These are phyloP conservation scores for Protodeltote pygarga DNA, from an alignment of 2,888 invertebrate species.

Conservation along the genomic window DNA sequence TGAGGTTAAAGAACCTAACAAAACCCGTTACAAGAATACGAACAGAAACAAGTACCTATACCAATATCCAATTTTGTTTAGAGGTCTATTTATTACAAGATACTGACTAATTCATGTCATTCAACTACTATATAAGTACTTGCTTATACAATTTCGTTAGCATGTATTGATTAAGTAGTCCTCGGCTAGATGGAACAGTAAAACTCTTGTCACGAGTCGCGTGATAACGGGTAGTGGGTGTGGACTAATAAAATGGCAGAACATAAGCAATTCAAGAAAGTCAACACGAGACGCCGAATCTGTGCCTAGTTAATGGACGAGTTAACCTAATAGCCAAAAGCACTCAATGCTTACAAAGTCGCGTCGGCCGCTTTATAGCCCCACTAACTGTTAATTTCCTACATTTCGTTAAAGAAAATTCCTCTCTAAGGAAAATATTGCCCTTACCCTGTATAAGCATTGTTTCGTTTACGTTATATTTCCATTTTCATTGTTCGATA, in stretches of 20 bases:
- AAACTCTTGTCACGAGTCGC: constrained; percentile 43
- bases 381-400: constrained; percentile 84
- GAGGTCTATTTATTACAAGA: neutral
- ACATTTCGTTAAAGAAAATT: constrained; percentile 78
- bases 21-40: too few relatives aligned
- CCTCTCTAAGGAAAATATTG: constrained; percentile 77
- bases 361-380: constrained; percentile 78
- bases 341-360: constrained; percentile 86
- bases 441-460: constrained; percentile 58
- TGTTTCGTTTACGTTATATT: constrained; percentile 64
- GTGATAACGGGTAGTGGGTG: constrained; percentile 47
- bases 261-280: constrained; percentile 66
- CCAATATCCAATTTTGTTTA: too few relatives aligned
- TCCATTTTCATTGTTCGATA: constrained; percentile 63
- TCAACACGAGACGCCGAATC: constrained; percentile 74
- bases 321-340: constrained; percentile 85
- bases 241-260: constrained; percentile 51
- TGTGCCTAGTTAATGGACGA: constrained; percentile 79
- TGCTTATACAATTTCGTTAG: constrained; percentile 5
- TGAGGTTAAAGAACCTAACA: too few relatives aligned
- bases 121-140: constrained; percentile 5
- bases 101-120: constrained; percentile 2
- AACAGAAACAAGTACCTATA: too few relatives aligned
- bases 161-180: constrained; percentile 15
- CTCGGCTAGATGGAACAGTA: constrained; percentile 27